Evolutionary conservation across 2,888 invertebrate genomes (phyloP), one percentile per base, ranked within the genome.

Genomic region (Sinopyrophorus schimmeli): DNA sequence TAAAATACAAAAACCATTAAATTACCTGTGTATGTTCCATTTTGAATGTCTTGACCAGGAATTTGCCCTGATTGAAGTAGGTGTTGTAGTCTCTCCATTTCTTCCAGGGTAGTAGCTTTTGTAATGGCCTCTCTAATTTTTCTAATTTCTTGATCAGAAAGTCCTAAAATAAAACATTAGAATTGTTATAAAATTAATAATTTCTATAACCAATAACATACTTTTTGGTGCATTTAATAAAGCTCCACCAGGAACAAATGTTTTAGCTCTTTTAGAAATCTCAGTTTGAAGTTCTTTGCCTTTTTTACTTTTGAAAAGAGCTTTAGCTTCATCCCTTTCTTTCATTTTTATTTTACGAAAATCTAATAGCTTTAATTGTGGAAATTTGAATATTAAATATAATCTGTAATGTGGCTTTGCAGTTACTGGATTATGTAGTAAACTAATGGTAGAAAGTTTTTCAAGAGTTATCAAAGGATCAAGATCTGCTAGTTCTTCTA

Each of bases 341-440:
- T 90, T 92, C 67, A 84, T 79, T 69, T 89, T 92, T 37, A 99
- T 90, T 77, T 98, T 94, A 72, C 92, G 86, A 72, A 98, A 99
- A 74, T 99, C 99, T 42, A 99, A 77, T 30, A 99, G 77, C 53
- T 87, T 81, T 40, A 99, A 74, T 58, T 91, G 86, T 11, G 97
- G 97, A 59, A 99, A 77, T 76, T 87, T 88, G 63, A 79, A 84
- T 54, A 86, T 79, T 7, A 87, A 71, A 66, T 87, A 88, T 39
- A 82, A 79, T 61, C 87, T 80, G 72, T 95, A 95, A 71, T 97
- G 91, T 58, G 87, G 87, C 74, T 94, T 95, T 37, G 94, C 91
- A 1, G 94, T 88, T 3, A 99, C 87, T 20, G 99, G 99, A 77
- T 99, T 99, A 64, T 96, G 92, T 60, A 99, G 78, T 17, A 98